Conservation (phyloP, 64 coral and sea anemone species). For the Anthopleura sola region DNA sequence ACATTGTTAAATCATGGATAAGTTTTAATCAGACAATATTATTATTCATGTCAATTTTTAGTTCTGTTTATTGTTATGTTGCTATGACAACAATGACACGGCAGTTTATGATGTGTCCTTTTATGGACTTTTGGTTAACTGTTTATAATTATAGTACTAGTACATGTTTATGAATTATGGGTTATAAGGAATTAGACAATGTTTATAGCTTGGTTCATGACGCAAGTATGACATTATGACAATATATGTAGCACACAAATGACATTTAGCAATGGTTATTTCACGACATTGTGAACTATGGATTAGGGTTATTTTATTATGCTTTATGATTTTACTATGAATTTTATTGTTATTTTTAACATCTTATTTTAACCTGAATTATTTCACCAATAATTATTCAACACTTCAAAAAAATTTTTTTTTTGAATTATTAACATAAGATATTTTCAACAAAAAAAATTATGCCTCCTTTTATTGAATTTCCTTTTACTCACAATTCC, state of each 20-base stretch:
- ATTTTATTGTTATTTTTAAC: background rate
- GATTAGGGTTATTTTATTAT: background rate
- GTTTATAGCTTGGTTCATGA: background rate
- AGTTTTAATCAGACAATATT: background rate
- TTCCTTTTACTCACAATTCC: background rate
- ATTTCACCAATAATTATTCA: slow-evolving; percentile 1
- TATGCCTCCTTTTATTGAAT: background rate
- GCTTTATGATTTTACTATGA: background rate
- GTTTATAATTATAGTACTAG: background rate
- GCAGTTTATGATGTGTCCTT: background rate
- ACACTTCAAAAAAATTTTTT: background rate
- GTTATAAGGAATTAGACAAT: background rate
- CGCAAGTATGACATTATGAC: background rate
- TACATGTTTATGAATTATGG: background rate
- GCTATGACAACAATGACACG: background rate
- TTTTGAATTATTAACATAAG: too few relatives aligned
- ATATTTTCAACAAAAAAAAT: background rate
- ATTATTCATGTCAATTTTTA: background rate
- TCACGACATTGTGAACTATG: background rate
- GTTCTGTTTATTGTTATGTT: background rate
- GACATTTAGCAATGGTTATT: background rate
- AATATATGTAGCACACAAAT: background rate
- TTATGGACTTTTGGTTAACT: background rate
- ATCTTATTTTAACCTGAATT: background rate
- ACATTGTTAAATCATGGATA: background rate